A percentile compares a stretch with the other conserved stretches of the same genome.
phyloP scores from a whole-genome alignment of 1,140 invertebrate species.

The Rhyzopertha dominica region DNA sequence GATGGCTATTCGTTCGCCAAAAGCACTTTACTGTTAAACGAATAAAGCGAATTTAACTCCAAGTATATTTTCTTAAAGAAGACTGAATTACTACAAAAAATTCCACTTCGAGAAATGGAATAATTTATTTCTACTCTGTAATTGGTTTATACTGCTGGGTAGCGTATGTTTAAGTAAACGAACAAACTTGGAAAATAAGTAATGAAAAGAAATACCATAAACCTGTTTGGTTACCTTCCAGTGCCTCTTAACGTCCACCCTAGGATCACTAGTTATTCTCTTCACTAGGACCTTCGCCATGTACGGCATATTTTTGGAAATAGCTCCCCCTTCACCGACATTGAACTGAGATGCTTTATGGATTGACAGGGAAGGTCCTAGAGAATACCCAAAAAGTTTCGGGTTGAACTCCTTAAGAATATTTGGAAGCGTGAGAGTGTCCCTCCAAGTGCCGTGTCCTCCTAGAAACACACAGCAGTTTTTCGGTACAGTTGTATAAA shows the following conservation, averaged over 20 bases:
- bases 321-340: conserved; percentile 56
- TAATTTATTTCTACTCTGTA: too few relatives aligned
- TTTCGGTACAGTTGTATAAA: not conserved
- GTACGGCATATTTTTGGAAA: conserved; percentile 56
- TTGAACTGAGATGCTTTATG: conserved; percentile 52
- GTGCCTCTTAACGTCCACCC: conserved; percentile 54
- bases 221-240: conserved; percentile 58
- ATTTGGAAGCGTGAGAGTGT: conserved; percentile 48
- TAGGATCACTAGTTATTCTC: conserved; percentile 54
- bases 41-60: too few relatives aligned
- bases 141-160: too few relatives aligned
- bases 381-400: conserved; percentile 55
- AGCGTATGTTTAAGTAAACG: not conserved
- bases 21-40: too few relatives aligned
- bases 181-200: not conserved
- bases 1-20: too few relatives aligned
- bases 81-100: too few relatives aligned
- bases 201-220: not conserved
- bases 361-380: conserved; percentile 47
- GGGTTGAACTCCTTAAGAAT: conserved; percentile 62
- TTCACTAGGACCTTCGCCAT: conserved; percentile 59
- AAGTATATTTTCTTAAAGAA: too few relatives aligned
- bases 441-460: conserved; percentile 50
- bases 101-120: too few relatives aligned
- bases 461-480: conserved; percentile 45